Evolutionary conservation across 2,113 vertebrate species (phyloP).

Genomic region (Athene noctua): DNA sequence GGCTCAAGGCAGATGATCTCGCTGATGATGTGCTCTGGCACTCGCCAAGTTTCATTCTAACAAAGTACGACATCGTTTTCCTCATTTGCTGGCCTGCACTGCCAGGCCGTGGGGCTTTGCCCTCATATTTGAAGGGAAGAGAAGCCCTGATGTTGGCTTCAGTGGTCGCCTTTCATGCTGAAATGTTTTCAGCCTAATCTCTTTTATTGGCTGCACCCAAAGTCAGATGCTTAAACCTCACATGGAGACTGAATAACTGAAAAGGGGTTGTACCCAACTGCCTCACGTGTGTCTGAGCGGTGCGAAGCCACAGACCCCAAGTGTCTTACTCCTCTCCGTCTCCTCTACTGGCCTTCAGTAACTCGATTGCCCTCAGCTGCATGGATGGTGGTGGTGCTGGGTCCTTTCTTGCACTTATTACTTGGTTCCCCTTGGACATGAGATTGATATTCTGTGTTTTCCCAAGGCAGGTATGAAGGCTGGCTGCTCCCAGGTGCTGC

Average conservation of each 20-base stretch:
- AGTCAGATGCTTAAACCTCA: conserved; percentile 73
- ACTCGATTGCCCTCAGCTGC: not conserved
- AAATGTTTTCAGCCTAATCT: conserved; percentile 20
- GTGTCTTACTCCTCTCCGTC: not conserved
- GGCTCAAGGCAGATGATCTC: not conserved
- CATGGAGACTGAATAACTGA: conserved; percentile 43
- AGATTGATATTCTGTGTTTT: not conserved
- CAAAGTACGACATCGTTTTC: not conserved
- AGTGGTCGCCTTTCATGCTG: not conserved
- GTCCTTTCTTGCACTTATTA: not conserved
- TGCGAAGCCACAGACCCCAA: not conserved
- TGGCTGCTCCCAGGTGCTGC: not conserved
- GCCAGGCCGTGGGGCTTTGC: not conserved
- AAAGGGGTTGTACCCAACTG: conserved; percentile 59
- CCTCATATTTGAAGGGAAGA: not conserved
- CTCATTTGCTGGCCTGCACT: not conserved
- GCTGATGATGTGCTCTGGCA: not conserved
- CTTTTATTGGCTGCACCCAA: conserved; percentile 59
- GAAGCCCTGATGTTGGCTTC: not conserved
- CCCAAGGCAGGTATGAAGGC: not conserved
- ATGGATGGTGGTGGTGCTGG: not conserved
- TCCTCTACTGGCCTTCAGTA: not conserved
- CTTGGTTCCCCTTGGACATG: not conserved
- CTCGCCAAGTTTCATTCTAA: not conserved
- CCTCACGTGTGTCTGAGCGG: not conserved